Evolutionary conservation across 2,888 invertebrate genomes (phyloP), one percentile per base, ranked within the genome.

Genomic region (Apamea crenata): DNA sequence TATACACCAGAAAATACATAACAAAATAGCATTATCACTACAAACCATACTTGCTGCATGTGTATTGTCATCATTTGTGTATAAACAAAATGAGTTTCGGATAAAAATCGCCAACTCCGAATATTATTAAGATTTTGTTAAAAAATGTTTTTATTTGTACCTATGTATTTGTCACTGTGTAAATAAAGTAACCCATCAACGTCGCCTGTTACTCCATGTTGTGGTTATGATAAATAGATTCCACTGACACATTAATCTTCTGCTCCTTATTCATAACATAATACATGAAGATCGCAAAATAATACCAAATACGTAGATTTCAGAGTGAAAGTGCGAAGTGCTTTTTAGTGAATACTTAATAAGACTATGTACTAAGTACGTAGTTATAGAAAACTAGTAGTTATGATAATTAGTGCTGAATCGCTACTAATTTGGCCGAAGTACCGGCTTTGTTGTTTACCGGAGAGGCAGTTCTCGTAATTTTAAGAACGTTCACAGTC

Each of bases 191-290:
- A 71, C 70, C 21, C 44, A 44, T 71, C 79, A 78, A 65, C 63
- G 44, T 78, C 71, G 25, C 18, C 29, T 78, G 21, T 25, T n/a
- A 71, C 63, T 53, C 36, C 32, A 71, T 44, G 53, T 65, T 56
- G n/a, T 44, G 44, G 16, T 65, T 79, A 56, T 79, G 79, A 78
- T 79, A 71, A 79, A 79, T 78, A 71, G 71, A 65, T 65, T 53
- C n/a, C 29, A 53, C 63, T 44, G 21, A 71, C 18, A 71, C 63
- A 79, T 78, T 78, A 78, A 79, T 79, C 78, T 71, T 79, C 21
- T 6, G 44, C 53, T 44, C 50, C 32, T 63, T 78, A 63, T 70
- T 78, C 63, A 53, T 78, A 50, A 36, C 25, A 76, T 4, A 63
- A 32, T 44, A 53, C 50, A 40, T 36, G 59, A 21, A 50, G 61